A percentile compares a stretch with the other conserved stretches of the same genome.
Evolutionary conservation across 2,888 invertebrate genomes (phyloP).

Genomic region (Phyto melanocephala): DNA sequence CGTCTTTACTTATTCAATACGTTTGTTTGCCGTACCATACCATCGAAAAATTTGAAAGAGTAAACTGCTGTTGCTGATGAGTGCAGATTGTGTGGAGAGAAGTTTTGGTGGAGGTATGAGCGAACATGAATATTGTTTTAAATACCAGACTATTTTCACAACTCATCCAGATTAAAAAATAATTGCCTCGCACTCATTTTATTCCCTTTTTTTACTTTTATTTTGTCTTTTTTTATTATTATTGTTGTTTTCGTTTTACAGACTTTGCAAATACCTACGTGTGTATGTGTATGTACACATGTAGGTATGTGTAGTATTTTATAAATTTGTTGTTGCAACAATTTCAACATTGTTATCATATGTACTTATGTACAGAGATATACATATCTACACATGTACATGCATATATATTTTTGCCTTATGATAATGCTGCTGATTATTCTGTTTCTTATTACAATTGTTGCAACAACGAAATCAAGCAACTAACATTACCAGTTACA

Average conservation of each 20-base stretch:
- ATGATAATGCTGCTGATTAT: neutral
- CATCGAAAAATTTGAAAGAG: neutral
- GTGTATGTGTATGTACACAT: neutral
- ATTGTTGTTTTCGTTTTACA: neutral
- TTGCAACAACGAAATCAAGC: constrained; percentile 24
- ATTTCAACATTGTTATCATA: neutral
- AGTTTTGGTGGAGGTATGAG: neutral
- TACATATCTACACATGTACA: neutral
- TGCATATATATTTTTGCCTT: neutral
- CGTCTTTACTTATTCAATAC: neutral
- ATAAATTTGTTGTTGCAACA: constrained; percentile 16
- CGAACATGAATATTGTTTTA: constrained; percentile 60
- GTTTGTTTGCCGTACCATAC: neutral
- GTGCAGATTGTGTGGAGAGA: neutral
- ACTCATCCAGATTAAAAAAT: constrained; percentile 64
- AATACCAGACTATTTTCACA: constrained; percentile 63
- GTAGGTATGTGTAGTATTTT: neutral
- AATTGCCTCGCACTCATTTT: constrained; percentile 62
- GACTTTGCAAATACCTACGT: neutral
- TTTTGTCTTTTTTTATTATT: neutral
- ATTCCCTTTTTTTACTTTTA: constrained; percentile 36
- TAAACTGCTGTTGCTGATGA: neutral
- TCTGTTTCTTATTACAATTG: constrained; percentile 5
- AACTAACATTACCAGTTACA: neutral
- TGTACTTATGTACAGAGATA: neutral